Conservation (phyloP, 2,797 vertebrate species). For the Pantherophis alleghaniensis region DNA sequence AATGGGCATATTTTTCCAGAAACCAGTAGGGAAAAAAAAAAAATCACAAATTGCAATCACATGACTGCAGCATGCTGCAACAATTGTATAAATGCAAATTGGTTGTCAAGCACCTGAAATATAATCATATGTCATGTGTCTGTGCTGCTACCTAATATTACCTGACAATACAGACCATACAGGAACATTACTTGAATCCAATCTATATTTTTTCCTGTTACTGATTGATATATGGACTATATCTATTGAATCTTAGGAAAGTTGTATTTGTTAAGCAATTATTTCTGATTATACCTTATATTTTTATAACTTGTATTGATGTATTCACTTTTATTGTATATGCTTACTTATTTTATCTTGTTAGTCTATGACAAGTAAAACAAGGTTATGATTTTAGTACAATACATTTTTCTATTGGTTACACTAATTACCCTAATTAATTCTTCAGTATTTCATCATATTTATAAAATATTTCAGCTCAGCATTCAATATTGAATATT, state of each 20-base stretch:
- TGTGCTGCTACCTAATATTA: background rate
- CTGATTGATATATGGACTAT: background rate
- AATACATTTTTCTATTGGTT: background rate
- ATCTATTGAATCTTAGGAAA: background rate
- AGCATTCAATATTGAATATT: constrained; percentile 50
- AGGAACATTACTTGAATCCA: background rate
- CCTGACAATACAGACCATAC: background rate
- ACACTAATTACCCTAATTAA: too few relatives aligned
- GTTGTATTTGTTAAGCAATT: background rate
- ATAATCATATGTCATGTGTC: too few relatives aligned
- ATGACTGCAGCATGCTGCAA: too few relatives aligned
- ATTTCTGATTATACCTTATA: background rate
- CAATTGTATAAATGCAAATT: too few relatives aligned
- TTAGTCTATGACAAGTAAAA: background rate
- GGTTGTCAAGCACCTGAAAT: too few relatives aligned
- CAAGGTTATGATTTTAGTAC: background rate
- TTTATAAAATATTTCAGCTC: constrained; percentile 31
- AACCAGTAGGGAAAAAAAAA: too few relatives aligned
- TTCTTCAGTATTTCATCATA: background rate
- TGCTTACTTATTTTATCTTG: background rate
- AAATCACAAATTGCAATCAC: too few relatives aligned
- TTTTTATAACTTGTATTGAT: background rate
- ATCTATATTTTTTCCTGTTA: background rate
- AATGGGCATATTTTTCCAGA: too few relatives aligned
- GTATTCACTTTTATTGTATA: background rate